phyloP scores from a whole-genome alignment of 2,888 invertebrate species.

The Acholoe squamosa region DNA sequence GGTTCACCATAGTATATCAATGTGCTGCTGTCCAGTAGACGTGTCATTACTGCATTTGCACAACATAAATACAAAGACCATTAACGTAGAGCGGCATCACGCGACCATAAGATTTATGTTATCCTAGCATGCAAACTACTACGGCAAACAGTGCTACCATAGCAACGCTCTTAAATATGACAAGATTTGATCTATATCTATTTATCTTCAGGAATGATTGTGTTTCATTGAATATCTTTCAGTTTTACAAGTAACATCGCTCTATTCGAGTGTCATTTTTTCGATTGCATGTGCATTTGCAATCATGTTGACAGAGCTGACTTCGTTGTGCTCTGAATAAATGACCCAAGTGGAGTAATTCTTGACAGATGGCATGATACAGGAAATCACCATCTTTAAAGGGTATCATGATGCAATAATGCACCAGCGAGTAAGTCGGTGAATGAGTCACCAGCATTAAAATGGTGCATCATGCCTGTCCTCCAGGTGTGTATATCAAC shows the following conservation, averaged over 20 bases:
- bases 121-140: not conserved
- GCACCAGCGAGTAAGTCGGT: too few species aligned
- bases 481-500: too few species aligned
- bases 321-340: not conserved
- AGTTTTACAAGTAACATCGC: not conserved
- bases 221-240: not conserved
- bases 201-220: constrained; percentile 12
- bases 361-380: too few species aligned
- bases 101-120: not conserved
- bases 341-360: too few species aligned
- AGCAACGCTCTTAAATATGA: constrained; percentile 10
- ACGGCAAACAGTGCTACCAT: constrained; percentile 9
- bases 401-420: too few species aligned
- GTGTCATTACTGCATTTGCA: too few species aligned
- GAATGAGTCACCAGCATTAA: too few species aligned
- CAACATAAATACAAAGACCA: not conserved
- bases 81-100: not conserved
- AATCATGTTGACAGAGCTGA: not conserved
- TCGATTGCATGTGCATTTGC: too few species aligned
- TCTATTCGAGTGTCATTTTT: not conserved
- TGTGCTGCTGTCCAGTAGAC: too few species aligned
- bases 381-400: too few species aligned
- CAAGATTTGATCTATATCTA: constrained; percentile 29
- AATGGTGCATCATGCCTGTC: too few species aligned
- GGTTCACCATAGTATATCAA: too few species aligned